Evolutionary conservation across 2,888 invertebrate genomes (phyloP), one percentile per base, ranked within the genome.

Genomic region (Cataglyphis livida): DNA sequence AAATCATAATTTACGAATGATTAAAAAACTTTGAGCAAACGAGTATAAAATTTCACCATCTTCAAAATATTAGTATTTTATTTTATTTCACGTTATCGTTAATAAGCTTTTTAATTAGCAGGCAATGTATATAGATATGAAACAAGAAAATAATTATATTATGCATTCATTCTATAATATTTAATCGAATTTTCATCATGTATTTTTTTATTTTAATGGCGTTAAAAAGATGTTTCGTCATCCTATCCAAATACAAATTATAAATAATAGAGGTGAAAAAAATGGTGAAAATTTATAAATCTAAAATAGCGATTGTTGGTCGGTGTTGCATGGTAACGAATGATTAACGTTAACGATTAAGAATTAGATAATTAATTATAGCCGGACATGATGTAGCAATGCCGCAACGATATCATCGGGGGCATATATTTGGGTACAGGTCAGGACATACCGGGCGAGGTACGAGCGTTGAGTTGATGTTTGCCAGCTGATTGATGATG

Each of bases 401-500:
- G 91, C 89, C 87, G 85, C 74, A 88, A 90, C 90, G 91, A 91
- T 92, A 91, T 92, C 91, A 92, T 91, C 91, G 87, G 87, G 51
- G 74, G 90, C 90, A 90, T 90, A 88, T 90, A 90, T 91, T 90
- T 90, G 88, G 88, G 85, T 82, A 86, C 88, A 90, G 92, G 91
- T 92, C 91, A 89, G 85, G 85, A 86, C 90, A 90, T 87, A 87
- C 88, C 89, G 79, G 83, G 85, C 86, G 85, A 84, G 90, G 88
- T 90, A 92, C 93, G 90, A 90, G 90, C 90, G 94, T 94, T 94
- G 94, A 94, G 93, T 94, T 93, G 93, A 94, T 93, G 93, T 93
- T 93, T 93, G 92, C 93, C 91, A 92, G 93, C 94, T 93, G 94
- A 94, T 94, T 94, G 94, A 94, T 94, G 94, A 93, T 94, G 93